Base-by-base conservation (phyloP, 2,113 vertebrate genomes). In the Pseudorhombus dupliciocellatus region DNA sequence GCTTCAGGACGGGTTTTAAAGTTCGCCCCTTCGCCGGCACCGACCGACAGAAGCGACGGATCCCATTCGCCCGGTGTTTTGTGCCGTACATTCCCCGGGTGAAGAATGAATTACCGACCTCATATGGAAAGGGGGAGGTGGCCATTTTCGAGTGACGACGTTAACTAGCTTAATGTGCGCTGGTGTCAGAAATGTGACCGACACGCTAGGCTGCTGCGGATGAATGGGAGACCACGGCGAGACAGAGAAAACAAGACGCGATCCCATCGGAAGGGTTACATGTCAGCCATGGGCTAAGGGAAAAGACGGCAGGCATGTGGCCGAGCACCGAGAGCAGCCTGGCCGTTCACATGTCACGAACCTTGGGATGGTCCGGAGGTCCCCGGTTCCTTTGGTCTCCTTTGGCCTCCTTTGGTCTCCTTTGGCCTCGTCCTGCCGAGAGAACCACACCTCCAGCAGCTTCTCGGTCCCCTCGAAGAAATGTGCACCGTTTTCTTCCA, bases 381-480 rank as follows among this genome's bases (percentile, higher is more conserved):
- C 97, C 90, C 97, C 96, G 86, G 96, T 96, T 81, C 96, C 97
- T 90, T 97, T 97, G 92, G 91, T 94, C 79, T 96, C n/a, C n/a
- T n/a, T n/a, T n/a, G n/a, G n/a, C n/a, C n/a, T n/a, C n/a, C n/a
- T n/a, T n/a, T n/a, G n/a, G n/a, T n/a, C n/a, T 81, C 96, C 97
- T 90, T 97, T 97, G 92, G 91, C 94, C 79, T 96, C 94, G 87
- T 98, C 96, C 91, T 97, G 95, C 78, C 95, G 94, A 87, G 96
- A 96, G 93, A 99, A 99, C 97, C 97, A 99, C 92, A 99, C 95
- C 93, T 99, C 97, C 95, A 99, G 81, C 86, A 99, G 95, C 94
- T 99, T 98, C 91, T 99, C 97, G 50, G 97, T 99, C 74, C 97
- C 97, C 94, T 99, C 97, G 93, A 98, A 99, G 95, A 98, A 99